A percentile compares a stretch with the other conserved stretches of the same genome.
Conservation (phyloP, 2,113 vertebrate species). For the Aythya baeri region DNA sequence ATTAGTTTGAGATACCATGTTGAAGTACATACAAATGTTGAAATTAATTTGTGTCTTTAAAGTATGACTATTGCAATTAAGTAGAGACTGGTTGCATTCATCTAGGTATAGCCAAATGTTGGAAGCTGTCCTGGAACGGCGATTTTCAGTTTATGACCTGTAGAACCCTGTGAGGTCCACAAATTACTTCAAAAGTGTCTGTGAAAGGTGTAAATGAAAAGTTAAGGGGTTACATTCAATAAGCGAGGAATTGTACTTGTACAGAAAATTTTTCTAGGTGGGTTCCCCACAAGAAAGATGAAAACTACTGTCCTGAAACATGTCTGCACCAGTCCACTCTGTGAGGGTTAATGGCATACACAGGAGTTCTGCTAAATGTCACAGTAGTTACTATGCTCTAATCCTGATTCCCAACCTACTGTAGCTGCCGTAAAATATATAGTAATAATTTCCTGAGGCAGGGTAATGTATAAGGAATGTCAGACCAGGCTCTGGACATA, state of each 20-base stretch:
- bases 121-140: background rate
- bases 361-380: conserved; percentile 84
- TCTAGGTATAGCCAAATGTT: background rate
- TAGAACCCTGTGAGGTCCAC: background rate
- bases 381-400: conserved; percentile 84
- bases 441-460: conserved; percentile 88
- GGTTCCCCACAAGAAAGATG: background rate
- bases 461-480: conserved; percentile 87
- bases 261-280: background rate
- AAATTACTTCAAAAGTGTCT: background rate
- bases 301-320: conserved; percentile 6
- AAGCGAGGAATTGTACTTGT: background rate
- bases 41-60: background rate
- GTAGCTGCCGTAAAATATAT: conserved; percentile 87
- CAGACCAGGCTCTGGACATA: conserved; percentile 81
- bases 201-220: background rate
- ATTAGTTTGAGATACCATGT: background rate
- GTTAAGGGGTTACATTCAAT: background rate
- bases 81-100: background rate
- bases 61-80: background rate
- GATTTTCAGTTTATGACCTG: background rate
- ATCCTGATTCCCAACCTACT: conserved; percentile 83
- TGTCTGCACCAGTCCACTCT: conserved; percentile 34
- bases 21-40: background rate
- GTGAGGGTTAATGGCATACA: conserved; percentile 72